Conservation (phyloP, 2,113 vertebrate species). For the Romanogobio albipinnatus region DNA sequence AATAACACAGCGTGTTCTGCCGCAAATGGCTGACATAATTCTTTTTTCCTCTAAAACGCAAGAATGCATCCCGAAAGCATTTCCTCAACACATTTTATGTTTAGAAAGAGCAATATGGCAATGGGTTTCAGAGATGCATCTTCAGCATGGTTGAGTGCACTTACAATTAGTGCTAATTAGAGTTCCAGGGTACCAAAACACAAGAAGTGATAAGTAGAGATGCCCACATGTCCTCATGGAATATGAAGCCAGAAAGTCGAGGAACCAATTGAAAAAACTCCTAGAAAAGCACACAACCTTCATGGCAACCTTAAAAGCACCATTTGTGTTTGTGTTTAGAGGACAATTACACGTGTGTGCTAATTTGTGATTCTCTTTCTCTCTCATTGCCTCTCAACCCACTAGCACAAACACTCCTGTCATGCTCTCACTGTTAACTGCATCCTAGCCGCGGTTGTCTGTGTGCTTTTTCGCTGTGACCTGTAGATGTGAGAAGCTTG, state of each 20-base stretch:
- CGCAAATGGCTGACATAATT: background rate
- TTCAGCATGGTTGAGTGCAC: conserved; percentile 33
- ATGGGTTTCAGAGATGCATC: conserved; percentile 16
- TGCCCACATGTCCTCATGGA: conserved; percentile 3
- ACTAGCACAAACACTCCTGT: background rate
- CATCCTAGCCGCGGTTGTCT: background rate
- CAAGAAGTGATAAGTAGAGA: conserved; percentile 26
- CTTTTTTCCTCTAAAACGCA: background rate
- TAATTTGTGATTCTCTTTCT: conserved; percentile 16
- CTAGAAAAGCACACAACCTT: background rate
- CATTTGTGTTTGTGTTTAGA: conserved; percentile 10
- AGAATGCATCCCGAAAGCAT: background rate
- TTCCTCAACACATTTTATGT: conserved; percentile 19
- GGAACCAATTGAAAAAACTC: background rate
- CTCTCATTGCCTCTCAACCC: background rate
- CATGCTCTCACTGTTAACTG: conserved; percentile 6
- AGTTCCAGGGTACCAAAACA: conserved; percentile 24
- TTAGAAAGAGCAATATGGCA: background rate
- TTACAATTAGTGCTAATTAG: conserved; percentile 49
- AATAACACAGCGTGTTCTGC: conserved; percentile 6
- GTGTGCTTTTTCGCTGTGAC: conserved; percentile 50
- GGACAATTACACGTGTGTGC: conserved; percentile 3
- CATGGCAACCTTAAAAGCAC: background rate
- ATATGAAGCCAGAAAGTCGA: conserved; percentile 2
- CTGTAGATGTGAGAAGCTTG: conserved; percentile 47